Evolutionary conservation across 1,140 invertebrate species (phyloP), one percentile per base, ranked within the genome.

Genomic region (Drosophila nasuta): DNA sequence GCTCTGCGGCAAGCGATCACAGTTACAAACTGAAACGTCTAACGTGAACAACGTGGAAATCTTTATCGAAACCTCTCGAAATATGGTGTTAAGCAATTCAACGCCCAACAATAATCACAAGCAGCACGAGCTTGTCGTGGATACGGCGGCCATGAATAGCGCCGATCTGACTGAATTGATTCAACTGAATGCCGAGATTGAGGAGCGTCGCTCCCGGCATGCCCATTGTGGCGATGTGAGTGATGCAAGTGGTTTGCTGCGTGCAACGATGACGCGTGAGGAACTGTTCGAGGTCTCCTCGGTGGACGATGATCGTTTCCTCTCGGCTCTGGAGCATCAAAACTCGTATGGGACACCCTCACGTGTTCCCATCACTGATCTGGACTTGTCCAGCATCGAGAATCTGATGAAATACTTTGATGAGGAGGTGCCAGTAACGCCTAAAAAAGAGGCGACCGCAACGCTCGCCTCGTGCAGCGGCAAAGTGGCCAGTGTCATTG

Each of bases 391-490:
- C 17, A 91, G 88, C 59, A 91, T 92, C 52, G 88, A 92, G 33
- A 89, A 92, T 66, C 59, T 91, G 0, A 89, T 92, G 88, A 90
- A 83, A 52, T 92, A 92, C 46, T 92, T 92, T 20, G 88, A 92
- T 57, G 91, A 92, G 33, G 91, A 92, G 11, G 88, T 92, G 1
- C 75, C 77, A 1, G 77, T 81, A 0, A 89, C 89, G 2, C 89
- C 90, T 3, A 82, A 74, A 38, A 91, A 87, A 17, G 49, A 51
- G 13, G 8, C 13, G 1, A 7, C 7, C 10, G 30, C 13, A 11
- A 6, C 10, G 7, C 1, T 20, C 20, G 13, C 38, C 5, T 49
- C 35, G 1, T 83, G 77, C 30, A 48, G 58, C 0, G 91, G 85
- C 0, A 91, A 86, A 17, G 91, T 91, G 46, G 91, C 91, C 30